Evolutionary conservation across 1,140 invertebrate species (phyloP).

Genomic region (Drosophila malerkotliana): DNA sequence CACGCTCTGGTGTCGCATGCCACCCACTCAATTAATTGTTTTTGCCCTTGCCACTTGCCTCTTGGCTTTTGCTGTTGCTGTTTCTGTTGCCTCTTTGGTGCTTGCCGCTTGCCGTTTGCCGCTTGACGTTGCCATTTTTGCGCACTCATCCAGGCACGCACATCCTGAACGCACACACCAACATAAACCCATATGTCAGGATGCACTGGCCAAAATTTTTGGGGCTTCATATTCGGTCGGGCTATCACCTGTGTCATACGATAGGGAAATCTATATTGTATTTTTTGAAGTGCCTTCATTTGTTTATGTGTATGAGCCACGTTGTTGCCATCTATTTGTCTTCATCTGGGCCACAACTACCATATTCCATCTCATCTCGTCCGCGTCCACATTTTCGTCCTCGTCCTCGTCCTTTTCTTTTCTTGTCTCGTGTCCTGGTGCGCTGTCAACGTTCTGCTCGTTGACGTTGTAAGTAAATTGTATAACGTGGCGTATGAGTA

Average conservation of each 20-base stretch:
- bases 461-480: conserved; percentile 77
- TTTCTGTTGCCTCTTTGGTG: conserved; percentile 21
- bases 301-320: conserved; percentile 11
- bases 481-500: conserved; percentile 81
- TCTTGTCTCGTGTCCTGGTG: conserved; percentile 13
- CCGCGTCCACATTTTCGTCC: background rate
- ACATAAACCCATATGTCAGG: conserved; percentile 13
- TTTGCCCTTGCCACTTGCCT: conserved; percentile 56
- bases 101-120: conserved; percentile 4
- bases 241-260: background rate
- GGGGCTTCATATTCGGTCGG: too few species aligned
- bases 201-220: conserved; percentile 1
- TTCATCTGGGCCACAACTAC: conserved; percentile 56
- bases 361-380: conserved; percentile 6
- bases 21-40: conserved; percentile 79
- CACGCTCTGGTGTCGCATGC: conserved; percentile 46
- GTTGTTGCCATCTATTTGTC: conserved; percentile 65
- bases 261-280: background rate
- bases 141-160: conserved; percentile 48
- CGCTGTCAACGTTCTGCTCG: conserved; percentile 67
- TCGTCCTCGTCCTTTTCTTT: background rate
- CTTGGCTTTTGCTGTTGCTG: conserved; percentile 31
- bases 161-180: conserved; percentile 30
- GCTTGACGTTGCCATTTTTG: conserved; percentile 50
- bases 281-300: background rate